A percentile compares a stretch with the other conserved stretches of the same genome.
These are phyloP conservation scores for Cyanoramphus novaezelandiae DNA, from an alignment of 2,113 vertebrate species.

Conservation along the genomic window DNA sequence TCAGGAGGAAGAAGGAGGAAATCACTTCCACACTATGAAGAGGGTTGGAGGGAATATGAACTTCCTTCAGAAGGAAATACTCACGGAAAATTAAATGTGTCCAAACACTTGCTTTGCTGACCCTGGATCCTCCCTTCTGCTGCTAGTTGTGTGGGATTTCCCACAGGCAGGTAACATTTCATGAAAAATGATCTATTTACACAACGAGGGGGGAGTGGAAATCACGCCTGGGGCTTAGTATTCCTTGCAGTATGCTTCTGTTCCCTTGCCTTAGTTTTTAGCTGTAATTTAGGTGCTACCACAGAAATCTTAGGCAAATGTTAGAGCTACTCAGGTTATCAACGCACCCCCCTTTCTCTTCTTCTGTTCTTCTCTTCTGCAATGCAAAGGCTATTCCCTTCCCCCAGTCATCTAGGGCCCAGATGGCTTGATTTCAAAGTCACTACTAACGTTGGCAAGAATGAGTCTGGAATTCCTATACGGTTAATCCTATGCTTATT, in stretches of 20 bases:
- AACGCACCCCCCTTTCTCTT: not conserved
- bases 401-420: not conserved
- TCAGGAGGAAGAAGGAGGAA: accelerated
- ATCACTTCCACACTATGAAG: not conserved
- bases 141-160: not conserved
- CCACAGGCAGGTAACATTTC: not conserved
- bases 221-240: not conserved
- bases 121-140: not conserved
- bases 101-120: not conserved
- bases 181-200: not conserved
- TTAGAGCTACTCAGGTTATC: not conserved
- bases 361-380: not conserved
- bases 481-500: not conserved
- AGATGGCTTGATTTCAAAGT: not conserved
- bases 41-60: not conserved
- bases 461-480: not conserved
- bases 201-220: not conserved
- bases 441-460: not conserved
- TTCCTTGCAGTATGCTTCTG: not conserved
- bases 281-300: not conserved
- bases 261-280: not conserved
- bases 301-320: not conserved
- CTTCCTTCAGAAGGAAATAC: not conserved
- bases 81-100: not conserved
- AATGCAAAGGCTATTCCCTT: not conserved